Percentiles rank a stretch among this genome's conserved stretches.
These are phyloP conservation scores for Orchesella flavescens DNA, from an alignment of 2,888 invertebrate species.

Conservation along the genomic window DNA sequence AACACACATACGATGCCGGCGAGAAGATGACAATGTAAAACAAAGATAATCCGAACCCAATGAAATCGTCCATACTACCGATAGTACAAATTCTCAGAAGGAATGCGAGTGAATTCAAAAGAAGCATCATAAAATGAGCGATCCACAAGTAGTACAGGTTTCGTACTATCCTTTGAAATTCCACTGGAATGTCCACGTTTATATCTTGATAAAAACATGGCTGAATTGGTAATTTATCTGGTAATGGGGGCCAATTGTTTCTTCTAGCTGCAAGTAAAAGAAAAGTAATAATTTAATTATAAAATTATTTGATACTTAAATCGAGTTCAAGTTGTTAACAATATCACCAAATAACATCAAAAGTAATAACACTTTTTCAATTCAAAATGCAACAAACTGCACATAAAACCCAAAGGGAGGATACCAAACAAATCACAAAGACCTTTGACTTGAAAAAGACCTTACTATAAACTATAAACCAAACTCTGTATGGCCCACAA, in stretches of 20 bases:
- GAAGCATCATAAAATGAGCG: conserved; percentile 90
- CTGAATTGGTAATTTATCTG: conserved; percentile 91
- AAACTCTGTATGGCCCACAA: no score
- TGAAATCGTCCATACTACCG: conserved; percentile 76
- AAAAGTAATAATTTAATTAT: not conserved
- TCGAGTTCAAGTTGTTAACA: no score
- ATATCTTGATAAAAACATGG: conserved; percentile 99
- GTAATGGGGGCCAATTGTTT: conserved; percentile 99
- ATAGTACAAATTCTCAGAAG: conserved; percentile 83
- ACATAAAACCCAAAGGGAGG: no score
- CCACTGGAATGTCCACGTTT: conserved; percentile 96
- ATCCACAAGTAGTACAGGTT: conserved; percentile 97
- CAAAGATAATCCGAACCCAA: conserved; percentile 89
- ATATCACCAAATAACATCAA: no score
- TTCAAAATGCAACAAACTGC: no score
- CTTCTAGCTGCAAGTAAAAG: conserved; percentile 78
- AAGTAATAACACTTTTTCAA: no score
- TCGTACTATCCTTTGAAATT: conserved; percentile 96
- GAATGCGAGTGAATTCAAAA: conserved; percentile 89
- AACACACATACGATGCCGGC: conserved; percentile 97
- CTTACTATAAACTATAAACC: no score
- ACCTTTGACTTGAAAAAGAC: no score
- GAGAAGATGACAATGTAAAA: conserved; percentile 92
- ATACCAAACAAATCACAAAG: no score
- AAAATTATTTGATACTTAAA: no score